Evolutionary conservation across 2,888 invertebrate species (phyloP).

Genomic region (Xestia c-nigrum): DNA sequence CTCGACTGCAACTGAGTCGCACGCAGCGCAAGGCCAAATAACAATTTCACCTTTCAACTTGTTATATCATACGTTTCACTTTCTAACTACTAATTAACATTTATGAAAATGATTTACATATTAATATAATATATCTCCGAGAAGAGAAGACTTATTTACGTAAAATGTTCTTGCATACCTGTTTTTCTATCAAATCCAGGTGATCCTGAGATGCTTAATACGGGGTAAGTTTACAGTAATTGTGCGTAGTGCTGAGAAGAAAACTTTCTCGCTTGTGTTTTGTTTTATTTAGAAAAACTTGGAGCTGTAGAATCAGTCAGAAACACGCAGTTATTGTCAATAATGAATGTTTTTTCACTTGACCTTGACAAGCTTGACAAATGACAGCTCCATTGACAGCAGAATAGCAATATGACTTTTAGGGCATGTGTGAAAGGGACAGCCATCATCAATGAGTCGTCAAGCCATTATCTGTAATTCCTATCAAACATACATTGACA

Average conservation of each 20-base stretch:
- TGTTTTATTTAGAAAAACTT: constrained; percentile 3
- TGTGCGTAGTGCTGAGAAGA: neutral
- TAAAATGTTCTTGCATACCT: constrained; percentile 39
- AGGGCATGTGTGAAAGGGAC: constrained; percentile 34
- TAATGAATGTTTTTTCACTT: constrained; percentile 49
- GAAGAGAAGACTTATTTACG: constrained; percentile 28
- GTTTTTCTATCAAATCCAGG: constrained; percentile 17
- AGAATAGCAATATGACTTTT: constrained; percentile 17
- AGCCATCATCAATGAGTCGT: constrained; percentile 12
- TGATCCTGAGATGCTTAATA: neutral
- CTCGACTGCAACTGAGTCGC: constrained; percentile 59
- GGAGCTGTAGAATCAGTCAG: neutral
- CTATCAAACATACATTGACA: constrained; percentile 1
- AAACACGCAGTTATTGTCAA: constrained; percentile 36
- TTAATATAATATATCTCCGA: neutral
- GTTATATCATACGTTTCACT: constrained; percentile 84
- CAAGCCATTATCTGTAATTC: constrained; percentile 24
- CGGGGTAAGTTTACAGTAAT: constrained; percentile 5
- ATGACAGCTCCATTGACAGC: constrained; percentile 33
- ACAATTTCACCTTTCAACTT: constrained; percentile 87
- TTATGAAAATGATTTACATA: constrained; percentile 59
- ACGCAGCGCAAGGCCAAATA: constrained; percentile 70
- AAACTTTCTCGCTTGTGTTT: constrained; percentile 7
- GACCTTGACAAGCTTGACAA: constrained; percentile 57
- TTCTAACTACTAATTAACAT: constrained; percentile 71